Percentiles rank a stretch among this genome's conserved stretches.
Evolutionary conservation across 35 echinoderm and acorn worm species (phyloP).

Genomic region (Acanthaster planci): DNA sequence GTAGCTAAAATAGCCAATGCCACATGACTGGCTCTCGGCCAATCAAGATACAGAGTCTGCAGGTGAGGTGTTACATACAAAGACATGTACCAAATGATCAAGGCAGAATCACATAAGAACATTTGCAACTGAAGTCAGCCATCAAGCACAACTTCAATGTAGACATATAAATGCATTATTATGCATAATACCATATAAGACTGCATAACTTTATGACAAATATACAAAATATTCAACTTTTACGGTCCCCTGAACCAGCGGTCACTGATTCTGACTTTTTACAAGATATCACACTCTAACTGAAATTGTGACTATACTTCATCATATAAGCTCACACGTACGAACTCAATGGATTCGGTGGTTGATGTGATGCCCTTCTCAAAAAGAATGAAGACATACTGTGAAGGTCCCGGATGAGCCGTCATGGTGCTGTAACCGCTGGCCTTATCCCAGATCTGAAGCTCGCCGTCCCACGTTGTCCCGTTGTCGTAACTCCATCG

Average conservation of each 20-base stretch:
- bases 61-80: too few species aligned
- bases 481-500: conserved; percentile 93
- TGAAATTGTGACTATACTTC: not conserved
- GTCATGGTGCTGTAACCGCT: conserved; percentile 90
- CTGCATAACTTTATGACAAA: not conserved
- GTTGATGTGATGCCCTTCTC: conserved; percentile 61
- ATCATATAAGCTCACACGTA: conserved; percentile 65
- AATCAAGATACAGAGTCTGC: too few species aligned
- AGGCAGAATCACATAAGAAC: too few species aligned
- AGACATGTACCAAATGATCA: too few species aligned
- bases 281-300: not conserved
- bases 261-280: not conserved
- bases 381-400: conserved; percentile 70
- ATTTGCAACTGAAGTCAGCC: not conserved
- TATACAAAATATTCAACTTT: not conserved
- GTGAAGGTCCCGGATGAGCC: conserved; percentile 37
- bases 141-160: not conserved
- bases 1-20: too few species aligned
- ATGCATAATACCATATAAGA: not conserved
- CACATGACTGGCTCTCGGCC: too few species aligned
- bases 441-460: conserved; percentile 56
- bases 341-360: conserved; percentile 53
- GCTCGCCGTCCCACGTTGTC: conserved; percentile 60
- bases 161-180: not conserved
- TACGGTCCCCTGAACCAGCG: not conserved